Percentiles rank a stretch among this genome's conserved stretches.
Evolutionary conservation across 2,113 vertebrate genomes (phyloP).

Genomic region (Podocnemis expansa): DNA sequence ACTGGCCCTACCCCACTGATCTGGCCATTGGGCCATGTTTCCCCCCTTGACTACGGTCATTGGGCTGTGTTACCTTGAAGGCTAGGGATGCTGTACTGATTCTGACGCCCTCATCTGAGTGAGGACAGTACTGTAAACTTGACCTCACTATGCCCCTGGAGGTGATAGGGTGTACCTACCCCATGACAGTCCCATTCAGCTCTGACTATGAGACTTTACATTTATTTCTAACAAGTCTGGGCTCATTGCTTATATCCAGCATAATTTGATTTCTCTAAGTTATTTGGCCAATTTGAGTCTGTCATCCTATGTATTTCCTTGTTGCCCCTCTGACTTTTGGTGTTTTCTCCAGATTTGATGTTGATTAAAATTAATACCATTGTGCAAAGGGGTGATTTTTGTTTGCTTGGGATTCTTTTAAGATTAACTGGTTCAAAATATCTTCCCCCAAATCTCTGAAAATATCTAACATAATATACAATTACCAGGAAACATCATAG

Average conservation of each 20-base stretch:
- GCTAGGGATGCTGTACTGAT: no score
- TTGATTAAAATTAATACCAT: neutral
- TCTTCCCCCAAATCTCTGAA: neutral
- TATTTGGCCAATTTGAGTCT: accelerated
- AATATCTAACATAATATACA: accelerated
- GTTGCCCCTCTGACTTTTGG: neutral
- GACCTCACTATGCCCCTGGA: no score
- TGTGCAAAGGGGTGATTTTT: neutral
- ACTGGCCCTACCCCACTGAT: no score
- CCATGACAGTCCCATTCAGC: neutral
- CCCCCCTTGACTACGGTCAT: no score
- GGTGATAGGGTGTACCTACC: no score
- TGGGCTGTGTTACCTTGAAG: no score
- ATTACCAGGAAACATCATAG: neutral
- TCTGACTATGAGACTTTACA: neutral
- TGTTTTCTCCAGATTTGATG: neutral
- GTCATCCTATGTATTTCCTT: neutral
- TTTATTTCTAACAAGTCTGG: accelerated
- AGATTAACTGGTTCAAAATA: neutral
- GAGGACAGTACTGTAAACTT: no score
- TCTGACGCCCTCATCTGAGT: no score
- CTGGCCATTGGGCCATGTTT: no score
- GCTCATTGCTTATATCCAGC: neutral
- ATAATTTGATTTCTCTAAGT: neutral
- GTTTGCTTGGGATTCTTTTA: neutral